These are phyloP conservation scores for Panorpa germanica DNA, from an alignment of 2,888 invertebrate genomes.

Conservation along the genomic window DNA sequence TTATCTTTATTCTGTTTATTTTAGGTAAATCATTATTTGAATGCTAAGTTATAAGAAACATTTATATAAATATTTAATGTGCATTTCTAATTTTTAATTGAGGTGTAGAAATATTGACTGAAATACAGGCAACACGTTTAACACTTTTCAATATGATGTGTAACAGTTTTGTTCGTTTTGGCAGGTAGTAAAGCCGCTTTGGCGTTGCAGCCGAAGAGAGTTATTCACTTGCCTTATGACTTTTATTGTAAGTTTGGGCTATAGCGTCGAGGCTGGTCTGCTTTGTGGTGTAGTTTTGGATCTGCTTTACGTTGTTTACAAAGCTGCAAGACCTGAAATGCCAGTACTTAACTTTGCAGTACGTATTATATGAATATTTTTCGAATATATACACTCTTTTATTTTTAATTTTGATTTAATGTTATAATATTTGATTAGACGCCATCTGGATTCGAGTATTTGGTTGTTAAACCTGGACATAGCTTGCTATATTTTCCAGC, in stretches of 20 bases:
- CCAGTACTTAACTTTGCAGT: constrained; percentile 53
- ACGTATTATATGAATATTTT: constrained; percentile 16
- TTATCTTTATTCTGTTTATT: too few relatives aligned
- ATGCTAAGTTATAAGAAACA: too few relatives aligned
- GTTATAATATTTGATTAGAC: constrained; percentile 30
- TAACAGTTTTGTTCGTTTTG: constrained; percentile 5
- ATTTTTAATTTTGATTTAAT: constrained; percentile 5
- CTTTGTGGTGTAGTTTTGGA: constrained; percentile 64
- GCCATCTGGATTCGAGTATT: constrained; percentile 44
- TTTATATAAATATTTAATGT: too few relatives aligned
- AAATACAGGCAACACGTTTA: too few relatives aligned
- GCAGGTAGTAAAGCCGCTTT: constrained; percentile 63
- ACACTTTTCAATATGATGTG: constrained; percentile 1
- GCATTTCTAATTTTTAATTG: too few relatives aligned
- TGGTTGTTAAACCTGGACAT: constrained; percentile 60
- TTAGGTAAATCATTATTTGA: too few relatives aligned
- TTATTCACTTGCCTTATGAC: constrained; percentile 67
- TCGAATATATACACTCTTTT: constrained; percentile 3
- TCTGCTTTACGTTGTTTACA: constrained; percentile 56
- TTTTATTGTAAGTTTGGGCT: constrained; percentile 57
- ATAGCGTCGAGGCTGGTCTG: constrained; percentile 78
- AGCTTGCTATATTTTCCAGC: constrained; percentile 65
- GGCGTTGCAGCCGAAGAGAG: constrained; percentile 65
- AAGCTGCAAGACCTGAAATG: constrained; percentile 61
- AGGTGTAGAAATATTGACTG: too few relatives aligned